phyloP scores from a whole-genome alignment of 2,113 vertebrate genomes.

The Spermophilus dauricus region DNA sequence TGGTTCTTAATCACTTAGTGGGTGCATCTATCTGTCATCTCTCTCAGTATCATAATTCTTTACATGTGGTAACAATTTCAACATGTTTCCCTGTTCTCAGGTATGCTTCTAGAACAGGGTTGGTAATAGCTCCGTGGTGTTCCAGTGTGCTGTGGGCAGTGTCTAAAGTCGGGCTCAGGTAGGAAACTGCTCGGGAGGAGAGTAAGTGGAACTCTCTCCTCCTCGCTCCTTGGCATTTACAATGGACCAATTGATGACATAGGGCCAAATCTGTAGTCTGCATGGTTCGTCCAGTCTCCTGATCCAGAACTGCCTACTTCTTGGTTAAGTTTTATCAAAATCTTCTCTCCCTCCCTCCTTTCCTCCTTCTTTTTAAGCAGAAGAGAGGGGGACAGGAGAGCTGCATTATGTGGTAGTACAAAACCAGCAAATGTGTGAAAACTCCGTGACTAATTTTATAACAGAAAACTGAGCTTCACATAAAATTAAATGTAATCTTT shows the following conservation, averaged over 20 bases:
- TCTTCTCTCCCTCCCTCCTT: no score
- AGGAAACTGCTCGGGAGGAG: neutral
- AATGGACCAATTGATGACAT: neutral
- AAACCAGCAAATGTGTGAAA: conserved; percentile 15
- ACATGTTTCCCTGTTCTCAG: conserved; percentile 26
- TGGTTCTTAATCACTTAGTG: neutral
- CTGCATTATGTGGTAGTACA: neutral
- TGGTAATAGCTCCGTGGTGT: neutral
- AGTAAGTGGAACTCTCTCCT: neutral
- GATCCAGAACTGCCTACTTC: neutral
- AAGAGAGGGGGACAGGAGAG: neutral
- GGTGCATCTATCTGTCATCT: neutral
- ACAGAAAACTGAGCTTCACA: neutral
- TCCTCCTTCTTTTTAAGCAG: neutral
- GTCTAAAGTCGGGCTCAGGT: neutral
- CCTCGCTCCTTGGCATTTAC: neutral
- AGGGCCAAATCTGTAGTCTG: neutral
- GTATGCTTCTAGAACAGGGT: neutral
- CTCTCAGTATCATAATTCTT: neutral
- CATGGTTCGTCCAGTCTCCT: neutral
- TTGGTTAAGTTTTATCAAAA: conserved; percentile 12
- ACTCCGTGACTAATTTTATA: conserved; percentile 39
- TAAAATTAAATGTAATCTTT: conserved; percentile 23
- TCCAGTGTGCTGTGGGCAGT: neutral
- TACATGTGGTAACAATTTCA: neutral